Conservation (phyloP, 2,888 invertebrate genomes). For the Priocnemis perturbator region DNA sequence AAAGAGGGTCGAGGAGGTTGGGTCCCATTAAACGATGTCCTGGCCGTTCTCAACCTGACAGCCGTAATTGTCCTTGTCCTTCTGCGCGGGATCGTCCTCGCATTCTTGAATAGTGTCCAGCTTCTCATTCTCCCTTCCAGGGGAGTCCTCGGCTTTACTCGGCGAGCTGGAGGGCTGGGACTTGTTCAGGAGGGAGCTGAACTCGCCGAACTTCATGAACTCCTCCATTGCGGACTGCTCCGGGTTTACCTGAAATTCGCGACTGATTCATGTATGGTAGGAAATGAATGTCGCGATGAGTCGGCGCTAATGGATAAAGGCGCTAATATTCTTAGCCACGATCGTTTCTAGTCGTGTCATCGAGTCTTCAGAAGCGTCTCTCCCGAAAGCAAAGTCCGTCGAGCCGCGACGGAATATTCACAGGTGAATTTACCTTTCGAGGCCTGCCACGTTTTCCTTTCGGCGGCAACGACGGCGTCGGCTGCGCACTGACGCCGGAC, state of each 20-base stretch:
- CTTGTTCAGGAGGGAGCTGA: conserved; percentile 68
- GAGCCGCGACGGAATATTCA: too few species aligned
- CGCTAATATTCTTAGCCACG: not conserved
- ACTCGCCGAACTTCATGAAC: conserved; percentile 68
- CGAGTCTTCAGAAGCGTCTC: too few species aligned
- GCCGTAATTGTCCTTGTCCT: conserved; percentile 51
- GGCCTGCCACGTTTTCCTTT: conserved; percentile 70
- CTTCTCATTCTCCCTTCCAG: not conserved
- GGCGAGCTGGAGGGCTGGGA: conserved; percentile 50
- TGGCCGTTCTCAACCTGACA: conserved; percentile 58
- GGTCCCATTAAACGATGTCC: conserved; percentile 43
- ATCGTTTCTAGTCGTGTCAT: too few species aligned
- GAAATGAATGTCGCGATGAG: not conserved
- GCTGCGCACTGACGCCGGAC: conserved; percentile 31
- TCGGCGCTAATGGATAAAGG: not conserved
- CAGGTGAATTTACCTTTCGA: conserved; percentile 56
- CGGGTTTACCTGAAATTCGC: conserved; percentile 53
- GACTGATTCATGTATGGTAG: not conserved
- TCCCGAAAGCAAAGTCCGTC: too few species aligned
- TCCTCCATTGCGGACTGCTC: conserved; percentile 68
- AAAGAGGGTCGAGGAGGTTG: not conserved
- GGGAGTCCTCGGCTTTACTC: not conserved
- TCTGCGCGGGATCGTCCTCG: conserved; percentile 32
- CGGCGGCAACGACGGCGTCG: conserved; percentile 41
- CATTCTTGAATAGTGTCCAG: conserved; percentile 18